Percentiles rank a stretch among this genome's conserved stretches.
These are phyloP conservation scores for Sinocyclocheilus grahami DNA, from an alignment of 2,113 vertebrate genomes.

Conservation along the genomic window DNA sequence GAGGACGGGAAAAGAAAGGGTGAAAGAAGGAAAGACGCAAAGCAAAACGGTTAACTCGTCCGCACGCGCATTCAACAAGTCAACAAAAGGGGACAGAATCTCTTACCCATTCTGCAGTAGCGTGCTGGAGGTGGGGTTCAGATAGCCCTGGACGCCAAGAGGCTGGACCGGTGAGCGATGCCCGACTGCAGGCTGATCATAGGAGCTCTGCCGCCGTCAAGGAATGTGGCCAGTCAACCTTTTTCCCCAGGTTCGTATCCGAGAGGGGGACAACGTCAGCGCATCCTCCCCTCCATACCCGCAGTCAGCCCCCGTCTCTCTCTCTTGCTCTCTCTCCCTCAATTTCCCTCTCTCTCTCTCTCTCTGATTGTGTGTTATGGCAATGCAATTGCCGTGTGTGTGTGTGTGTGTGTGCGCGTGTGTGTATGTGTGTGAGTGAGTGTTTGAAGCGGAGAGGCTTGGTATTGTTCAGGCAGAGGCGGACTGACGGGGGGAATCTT, in stretches of 20 bases:
- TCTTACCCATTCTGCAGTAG: conserved; percentile 63
- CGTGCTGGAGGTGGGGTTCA: conserved; percentile 53
- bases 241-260: conserved; percentile 54
- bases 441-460: conserved; percentile 49
- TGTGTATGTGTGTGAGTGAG: conserved; percentile 24
- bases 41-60: conserved; percentile 32
- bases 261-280: conserved; percentile 56
- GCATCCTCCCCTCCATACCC: conserved; percentile 57
- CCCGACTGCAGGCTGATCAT: conserved; percentile 54
- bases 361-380: conserved; percentile 51
- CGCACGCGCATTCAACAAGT: conserved; percentile 59
- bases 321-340: conserved; percentile 47
- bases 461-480: conserved; percentile 58
- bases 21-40: conserved; percentile 32
- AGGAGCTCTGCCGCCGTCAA: conserved; percentile 53
- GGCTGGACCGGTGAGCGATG: conserved; percentile 35
- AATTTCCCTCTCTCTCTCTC: conserved; percentile 42
- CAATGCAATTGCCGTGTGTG: conserved; percentile 48
- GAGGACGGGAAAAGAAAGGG: conserved; percentile 42
- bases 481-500: conserved; percentile 62
- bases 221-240: conserved; percentile 53
- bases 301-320: conserved; percentile 48
- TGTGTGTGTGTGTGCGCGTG: background rate
- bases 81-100: conserved; percentile 55
- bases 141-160: conserved; percentile 47